These are phyloP conservation scores for Tauraco hartlaubi DNA, from an alignment of 2,797 vertebrate genomes.

Conservation along the genomic window DNA sequence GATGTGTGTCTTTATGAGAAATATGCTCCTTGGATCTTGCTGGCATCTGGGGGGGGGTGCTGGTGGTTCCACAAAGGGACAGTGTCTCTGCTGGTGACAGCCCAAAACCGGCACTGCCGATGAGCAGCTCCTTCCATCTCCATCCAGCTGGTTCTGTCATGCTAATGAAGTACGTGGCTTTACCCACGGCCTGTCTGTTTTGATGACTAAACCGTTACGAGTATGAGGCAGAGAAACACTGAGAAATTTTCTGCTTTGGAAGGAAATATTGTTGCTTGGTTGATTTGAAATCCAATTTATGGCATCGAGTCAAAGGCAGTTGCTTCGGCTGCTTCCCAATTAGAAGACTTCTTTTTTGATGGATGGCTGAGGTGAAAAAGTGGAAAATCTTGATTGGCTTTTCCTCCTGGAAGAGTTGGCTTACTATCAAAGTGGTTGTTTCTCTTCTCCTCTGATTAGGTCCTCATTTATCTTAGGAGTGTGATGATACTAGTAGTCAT, in stretches of 20 bases:
- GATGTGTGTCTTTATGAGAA: not conserved
- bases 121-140: not conserved
- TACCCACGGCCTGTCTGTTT: not conserved
- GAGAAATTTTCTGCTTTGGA: slow-evolving; percentile 22
- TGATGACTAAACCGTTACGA: not conserved
- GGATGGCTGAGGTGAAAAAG: not conserved
- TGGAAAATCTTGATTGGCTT: not conserved
- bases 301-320: slow-evolving; percentile 14
- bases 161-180: not conserved
- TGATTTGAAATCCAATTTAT: slow-evolving; percentile 46
- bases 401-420: not conserved
- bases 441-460: slow-evolving; percentile 2
- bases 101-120: not conserved
- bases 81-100: not conserved
- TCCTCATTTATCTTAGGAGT: not conserved
- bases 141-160: not conserved
- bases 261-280: not conserved
- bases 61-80: not conserved
- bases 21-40: not conserved
- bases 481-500: not conserved
- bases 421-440: not conserved
- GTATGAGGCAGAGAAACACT: not conserved
- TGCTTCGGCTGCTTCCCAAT: slow-evolving; percentile 16
- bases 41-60: not conserved
- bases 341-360: not conserved